Base-by-base conservation (phyloP, 2,888 invertebrate genomes). In the Mactromeris polynyma region DNA sequence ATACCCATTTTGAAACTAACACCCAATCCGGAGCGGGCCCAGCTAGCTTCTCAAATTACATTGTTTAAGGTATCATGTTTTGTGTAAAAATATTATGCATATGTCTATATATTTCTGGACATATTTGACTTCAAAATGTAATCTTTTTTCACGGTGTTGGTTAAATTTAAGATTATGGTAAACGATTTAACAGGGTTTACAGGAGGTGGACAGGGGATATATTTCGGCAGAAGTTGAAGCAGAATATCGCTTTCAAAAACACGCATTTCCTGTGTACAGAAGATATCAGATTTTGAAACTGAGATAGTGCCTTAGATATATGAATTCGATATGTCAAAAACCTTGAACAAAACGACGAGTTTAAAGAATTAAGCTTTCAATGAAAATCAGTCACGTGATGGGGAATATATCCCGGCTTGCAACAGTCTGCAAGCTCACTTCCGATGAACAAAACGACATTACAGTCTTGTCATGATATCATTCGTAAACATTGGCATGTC, bases 11-110 rank as follows among this genome's bases (percentile, higher is more conserved):
- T 40, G 78, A 69, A 81, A 38, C n/a, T 73, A n/a, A 77, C 58
- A 83, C 83, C 90, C 90, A 90, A 90, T 87, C 81, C 73, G 38
- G 82, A 58, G 54, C 77, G 84, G 31, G 46, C 78, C 84, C n/a
- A 54, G 77, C 36, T 46, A 26, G 33, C 46, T 84, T 36, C 78
- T 84, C 84, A 78, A 51, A 54, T 78, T 84, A 84, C 84, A 54
- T 77, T 84, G 77, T 78, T 78, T 84, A 54, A 84, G 33, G 73
- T 84, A 84, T 84, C 54, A 78, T 38, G 84, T 26, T 42, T 51
- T 54, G 77, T 26, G 84, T 73, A 84, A 77, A 78, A 42, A 46
- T 69, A 69, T 69, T 83, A 19, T 83, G 64, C 58, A 58, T 33
- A 83, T 83, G 38, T 26, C 64, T 69, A 46, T 69, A 73, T 73